phyloP scores from a whole-genome alignment of 2,797 vertebrate species.

The Diglossa cyanea region DNA sequence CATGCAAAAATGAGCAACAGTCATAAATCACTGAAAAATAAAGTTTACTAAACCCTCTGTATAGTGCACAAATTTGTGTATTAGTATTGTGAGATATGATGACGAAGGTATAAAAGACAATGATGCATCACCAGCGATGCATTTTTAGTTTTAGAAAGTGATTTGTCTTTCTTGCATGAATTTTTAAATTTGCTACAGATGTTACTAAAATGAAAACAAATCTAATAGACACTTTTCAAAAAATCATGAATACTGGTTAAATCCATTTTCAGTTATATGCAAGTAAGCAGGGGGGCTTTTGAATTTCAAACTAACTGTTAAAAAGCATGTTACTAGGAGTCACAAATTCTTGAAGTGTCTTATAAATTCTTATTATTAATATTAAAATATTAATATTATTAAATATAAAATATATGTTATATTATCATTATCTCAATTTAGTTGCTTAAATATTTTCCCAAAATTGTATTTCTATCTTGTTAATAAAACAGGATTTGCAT shows the following conservation, averaged over 20 bases:
- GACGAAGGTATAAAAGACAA: neutral
- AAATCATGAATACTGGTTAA: neutral
- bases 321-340: neutral
- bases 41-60: neutral
- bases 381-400: neutral
- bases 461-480: neutral
- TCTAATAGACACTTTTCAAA: neutral
- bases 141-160: neutral
- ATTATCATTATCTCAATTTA: neutral
- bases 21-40: constrained; percentile 22
- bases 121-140: neutral
- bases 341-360: neutral
- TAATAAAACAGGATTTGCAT: neutral
- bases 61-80: neutral
- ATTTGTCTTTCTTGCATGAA: constrained; percentile 11
- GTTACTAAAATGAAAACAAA: constrained; percentile 30
- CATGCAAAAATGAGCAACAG: neutral
- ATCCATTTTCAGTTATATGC: neutral
- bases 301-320: neutral
- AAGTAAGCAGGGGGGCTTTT: neutral
- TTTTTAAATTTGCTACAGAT: constrained; percentile 22
- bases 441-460: neutral
- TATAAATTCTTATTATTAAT: neutral
- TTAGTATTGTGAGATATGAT: neutral
- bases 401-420: neutral